Percentiles rank a stretch among this genome's conserved stretches.
These are phyloP conservation scores for Stegostoma tigrinum DNA, from an alignment of 2,113 vertebrate species.

Conservation along the genomic window DNA sequence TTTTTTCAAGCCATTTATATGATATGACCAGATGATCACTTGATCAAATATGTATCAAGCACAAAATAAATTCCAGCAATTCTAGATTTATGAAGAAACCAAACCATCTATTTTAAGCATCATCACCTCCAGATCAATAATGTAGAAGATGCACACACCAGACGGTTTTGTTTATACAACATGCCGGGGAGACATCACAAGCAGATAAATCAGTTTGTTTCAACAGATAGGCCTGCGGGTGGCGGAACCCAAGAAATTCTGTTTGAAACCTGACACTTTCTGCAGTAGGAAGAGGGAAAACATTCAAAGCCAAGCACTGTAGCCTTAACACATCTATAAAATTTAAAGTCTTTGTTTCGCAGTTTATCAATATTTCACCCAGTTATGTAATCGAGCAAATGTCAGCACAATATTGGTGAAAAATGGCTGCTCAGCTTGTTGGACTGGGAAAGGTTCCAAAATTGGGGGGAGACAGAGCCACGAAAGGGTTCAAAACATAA, in stretches of 20 bases:
- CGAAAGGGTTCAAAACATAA: background rate
- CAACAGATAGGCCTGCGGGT: background rate
- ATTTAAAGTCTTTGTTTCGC: background rate
- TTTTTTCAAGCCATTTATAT: background rate
- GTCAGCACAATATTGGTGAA: background rate
- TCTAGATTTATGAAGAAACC: background rate
- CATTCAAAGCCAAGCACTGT: background rate
- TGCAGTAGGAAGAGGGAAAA: background rate
- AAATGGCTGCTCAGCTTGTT: background rate
- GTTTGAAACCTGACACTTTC: background rate
- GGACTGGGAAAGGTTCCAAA: background rate
- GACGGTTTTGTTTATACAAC: background rate
- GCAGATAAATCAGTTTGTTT: background rate
- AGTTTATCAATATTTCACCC: background rate
- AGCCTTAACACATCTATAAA: background rate
- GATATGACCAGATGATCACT: background rate
- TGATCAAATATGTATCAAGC: background rate
- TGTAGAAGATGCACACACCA: background rate
- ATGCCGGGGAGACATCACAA: background rate
- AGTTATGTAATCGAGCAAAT: background rate
- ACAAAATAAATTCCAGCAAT: background rate
- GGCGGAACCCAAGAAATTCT: background rate
- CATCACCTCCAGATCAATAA: background rate
- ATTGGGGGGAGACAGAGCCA: background rate
- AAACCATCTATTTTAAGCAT: background rate